phyloP scores from a whole-genome alignment of 1,140 invertebrate genomes.

The Batillaria attramentaria region DNA sequence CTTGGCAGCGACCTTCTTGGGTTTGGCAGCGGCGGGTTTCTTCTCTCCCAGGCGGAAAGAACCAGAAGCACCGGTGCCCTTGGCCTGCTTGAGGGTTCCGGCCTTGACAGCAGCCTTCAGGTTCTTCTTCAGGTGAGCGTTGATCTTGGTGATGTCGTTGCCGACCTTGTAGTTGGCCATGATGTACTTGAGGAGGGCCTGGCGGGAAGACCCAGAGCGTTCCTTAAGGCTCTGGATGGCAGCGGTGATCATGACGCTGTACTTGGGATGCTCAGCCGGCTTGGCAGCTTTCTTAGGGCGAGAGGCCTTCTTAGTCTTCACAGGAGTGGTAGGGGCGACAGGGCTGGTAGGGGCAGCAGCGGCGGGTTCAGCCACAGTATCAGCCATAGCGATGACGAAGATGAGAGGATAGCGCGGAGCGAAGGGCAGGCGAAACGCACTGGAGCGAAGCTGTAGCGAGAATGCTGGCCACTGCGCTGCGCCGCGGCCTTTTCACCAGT shows the following conservation, averaged over 20 bases:
- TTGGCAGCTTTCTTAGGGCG: conserved; percentile 39
- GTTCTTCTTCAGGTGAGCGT: conserved; percentile 41
- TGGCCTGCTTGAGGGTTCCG: conserved; percentile 54
- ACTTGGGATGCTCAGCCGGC: conserved; percentile 28
- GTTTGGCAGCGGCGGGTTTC: conserved; percentile 26
- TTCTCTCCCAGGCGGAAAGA: conserved; percentile 44
- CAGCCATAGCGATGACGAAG: no score
- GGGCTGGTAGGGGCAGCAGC: conserved; percentile 25
- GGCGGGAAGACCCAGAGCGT: conserved; percentile 48
- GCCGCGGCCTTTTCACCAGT: background rate
- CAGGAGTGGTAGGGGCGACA: conserved; percentile 19
- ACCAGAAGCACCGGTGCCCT: conserved; percentile 39
- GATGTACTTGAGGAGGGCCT: conserved; percentile 66
- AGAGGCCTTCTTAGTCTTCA: conserved; percentile 20
- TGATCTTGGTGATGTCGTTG: conserved; percentile 45
- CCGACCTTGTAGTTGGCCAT: conserved; percentile 62
- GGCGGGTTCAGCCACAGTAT: conserved; percentile 31
- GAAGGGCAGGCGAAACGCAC: background rate
- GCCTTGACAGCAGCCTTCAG: conserved; percentile 52
- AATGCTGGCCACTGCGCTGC: background rate
- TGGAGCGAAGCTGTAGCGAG: background rate
- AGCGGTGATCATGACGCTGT: conserved; percentile 30
- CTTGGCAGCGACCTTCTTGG: conserved; percentile 29
- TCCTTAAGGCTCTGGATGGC: conserved; percentile 24
- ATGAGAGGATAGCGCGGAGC: background rate